Conservation (phyloP, 2,888 invertebrate species). For the Lasioglossum oenotherae region DNA sequence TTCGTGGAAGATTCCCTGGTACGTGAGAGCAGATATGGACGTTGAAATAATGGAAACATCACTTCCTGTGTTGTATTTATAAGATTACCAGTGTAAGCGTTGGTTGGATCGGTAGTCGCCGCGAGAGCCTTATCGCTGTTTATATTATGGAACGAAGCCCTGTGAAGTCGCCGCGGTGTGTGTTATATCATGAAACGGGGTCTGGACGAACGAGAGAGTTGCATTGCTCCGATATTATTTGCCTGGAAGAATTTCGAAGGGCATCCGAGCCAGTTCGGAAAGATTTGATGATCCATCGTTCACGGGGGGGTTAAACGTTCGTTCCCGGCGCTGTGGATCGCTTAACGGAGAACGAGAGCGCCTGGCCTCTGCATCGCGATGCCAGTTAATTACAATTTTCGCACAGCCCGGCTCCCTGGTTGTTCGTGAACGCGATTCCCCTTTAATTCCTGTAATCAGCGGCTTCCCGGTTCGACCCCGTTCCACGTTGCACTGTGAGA, state of each 20-base stretch:
- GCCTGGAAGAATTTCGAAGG: neutral
- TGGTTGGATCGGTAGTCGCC: too few species aligned
- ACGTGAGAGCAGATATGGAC: too few species aligned
- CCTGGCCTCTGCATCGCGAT: neutral
- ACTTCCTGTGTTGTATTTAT: too few species aligned
- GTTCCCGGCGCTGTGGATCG: neutral
- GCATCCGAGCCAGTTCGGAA: neutral
- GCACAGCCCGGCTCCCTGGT: neutral
- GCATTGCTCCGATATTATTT: neutral
- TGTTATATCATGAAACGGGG: too few species aligned
- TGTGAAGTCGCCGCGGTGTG: too few species aligned
- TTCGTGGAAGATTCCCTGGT: neutral
- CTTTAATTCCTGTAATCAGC: slow-evolving; percentile 46
- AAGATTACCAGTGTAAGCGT: too few species aligned
- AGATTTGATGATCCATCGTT: neutral
- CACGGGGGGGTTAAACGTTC: neutral
- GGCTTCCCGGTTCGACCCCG: neutral
- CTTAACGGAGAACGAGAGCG: neutral
- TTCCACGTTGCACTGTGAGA: slow-evolving; percentile 31
- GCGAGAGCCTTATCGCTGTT: too few species aligned
- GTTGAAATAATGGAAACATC: too few species aligned
- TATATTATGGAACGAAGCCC: too few species aligned
- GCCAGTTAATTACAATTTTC: slow-evolving; percentile 47
- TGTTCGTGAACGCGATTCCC: neutral
- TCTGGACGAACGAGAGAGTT: too few species aligned